Base-by-base conservation (phyloP, 2,113 vertebrate species). In the Zapus hudsonius region DNA sequence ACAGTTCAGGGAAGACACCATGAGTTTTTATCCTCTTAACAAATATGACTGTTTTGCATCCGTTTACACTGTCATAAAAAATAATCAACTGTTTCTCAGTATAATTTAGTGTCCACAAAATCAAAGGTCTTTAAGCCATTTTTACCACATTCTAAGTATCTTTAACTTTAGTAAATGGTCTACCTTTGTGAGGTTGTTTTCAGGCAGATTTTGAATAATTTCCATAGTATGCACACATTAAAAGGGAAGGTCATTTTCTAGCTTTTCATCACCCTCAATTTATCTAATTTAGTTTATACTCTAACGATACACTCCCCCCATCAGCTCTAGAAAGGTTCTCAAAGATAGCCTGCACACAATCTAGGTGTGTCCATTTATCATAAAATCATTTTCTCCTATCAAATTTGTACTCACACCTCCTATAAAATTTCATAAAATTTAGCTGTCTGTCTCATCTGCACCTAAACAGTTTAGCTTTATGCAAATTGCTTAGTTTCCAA, bases 141-240 rank as follows among this genome's bases (percentile, higher is more conserved):
- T 80, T 61, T 40, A 76, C 25, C 47, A 73, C 40, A 89, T 86
- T 89, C 19, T 22, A 13, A 84, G 19, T 29, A 40, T 83, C 61
- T 38, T 29, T 83, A 61, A 42, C 27, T 36, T 85, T 86, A n/a
- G 74, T 8, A 72, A 96, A 73, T 0, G 59, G 20, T 84, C 33
- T 82, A 36, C 42, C 83, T 93, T 86, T 85, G 33, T 85, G 66
- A 89, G 40, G 84, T 29, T 72, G 13, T 64, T 88, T 93, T 85
- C 59, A 74, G 29, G 63, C 25, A 74, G 23, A 88, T 72, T 88
- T 27, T 66, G 90, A 91, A 79, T 57, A 89, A 63, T 40, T 80
- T 85, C 15, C 72, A 80, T 90, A 12, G 22, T 36, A 84, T 75
- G 36, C 23, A 10, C 67, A 10, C 16, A 15, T 52, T 52, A 25